Conservation (phyloP, 1,140 invertebrate species). For the Caerostris extrusa region DNA sequence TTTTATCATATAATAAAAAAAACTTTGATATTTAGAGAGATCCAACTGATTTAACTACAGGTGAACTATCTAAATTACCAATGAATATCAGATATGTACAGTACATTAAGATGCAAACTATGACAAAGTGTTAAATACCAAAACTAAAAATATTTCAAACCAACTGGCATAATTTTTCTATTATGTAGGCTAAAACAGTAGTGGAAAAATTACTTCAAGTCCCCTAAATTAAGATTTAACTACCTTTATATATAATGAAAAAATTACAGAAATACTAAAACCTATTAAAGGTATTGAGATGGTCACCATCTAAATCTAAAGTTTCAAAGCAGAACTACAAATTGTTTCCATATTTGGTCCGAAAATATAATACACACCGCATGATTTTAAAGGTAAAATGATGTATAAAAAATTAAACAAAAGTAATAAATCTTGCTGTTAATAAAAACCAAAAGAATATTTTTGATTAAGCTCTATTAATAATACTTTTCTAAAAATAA, state of each 20-base stretch:
- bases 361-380: not conserved
- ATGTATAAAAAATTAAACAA: not conserved
- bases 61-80: conserved; percentile 24
- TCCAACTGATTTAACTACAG: conserved; percentile 19
- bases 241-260: not conserved
- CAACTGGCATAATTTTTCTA: not conserved
- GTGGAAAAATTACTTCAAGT: not conserved
- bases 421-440: not conserved
- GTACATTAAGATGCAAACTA: not conserved
- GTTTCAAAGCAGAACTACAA: conserved; percentile 16
- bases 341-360: conserved; percentile 19
- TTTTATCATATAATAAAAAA: not conserved
- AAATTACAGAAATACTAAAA: not conserved
- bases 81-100: conserved; percentile 29
- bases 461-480: not conserved
- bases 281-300: not conserved
- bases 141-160: not conserved
- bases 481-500: not conserved
- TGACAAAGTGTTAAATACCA: conserved; percentile 1
- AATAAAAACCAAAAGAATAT: not conserved
- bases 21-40: conserved; percentile 20
- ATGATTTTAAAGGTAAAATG: not conserved
- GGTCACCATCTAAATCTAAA: not conserved
- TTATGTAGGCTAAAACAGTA: not conserved
- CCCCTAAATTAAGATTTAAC: not conserved